A percentile compares a stretch with the other conserved stretches of the same genome.
Conservation (phyloP, 2,797 vertebrate genomes). For the Sphenopsis melanotis region DNA sequence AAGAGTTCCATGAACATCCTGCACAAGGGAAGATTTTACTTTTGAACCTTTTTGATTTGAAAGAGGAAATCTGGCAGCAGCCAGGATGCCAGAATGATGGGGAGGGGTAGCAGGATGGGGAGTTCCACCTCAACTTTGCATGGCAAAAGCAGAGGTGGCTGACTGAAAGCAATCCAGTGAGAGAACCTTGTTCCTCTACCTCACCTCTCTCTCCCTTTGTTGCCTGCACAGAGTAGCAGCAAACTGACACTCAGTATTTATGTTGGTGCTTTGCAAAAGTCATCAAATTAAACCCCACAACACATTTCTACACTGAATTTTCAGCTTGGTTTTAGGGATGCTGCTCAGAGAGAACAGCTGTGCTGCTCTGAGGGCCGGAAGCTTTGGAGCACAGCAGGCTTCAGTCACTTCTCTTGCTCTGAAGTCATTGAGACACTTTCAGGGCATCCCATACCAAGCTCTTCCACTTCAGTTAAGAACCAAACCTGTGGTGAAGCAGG, state of each 20-base stretch:
- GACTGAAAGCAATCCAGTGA: not conserved
- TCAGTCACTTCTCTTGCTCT: not conserved
- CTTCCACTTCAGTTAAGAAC: not conserved
- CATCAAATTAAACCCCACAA: not conserved
- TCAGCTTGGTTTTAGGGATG: not conserved
- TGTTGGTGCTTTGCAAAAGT: not conserved
- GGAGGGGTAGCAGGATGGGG: not conserved
- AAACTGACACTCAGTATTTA: not conserved
- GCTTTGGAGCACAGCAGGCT: not conserved
- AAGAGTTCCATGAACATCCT: not conserved
- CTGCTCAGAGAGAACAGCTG: not conserved
- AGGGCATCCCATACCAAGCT: not conserved
- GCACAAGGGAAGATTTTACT: not conserved
- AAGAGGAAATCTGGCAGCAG: not conserved
- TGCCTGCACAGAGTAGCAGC: not conserved
- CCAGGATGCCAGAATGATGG: not conserved
- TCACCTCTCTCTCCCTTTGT: not conserved
- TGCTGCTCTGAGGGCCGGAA: not conserved
- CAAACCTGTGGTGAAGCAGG: not conserved
- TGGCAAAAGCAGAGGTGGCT: conserved; percentile 9
- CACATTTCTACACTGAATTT: not conserved
- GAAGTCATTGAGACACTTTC: not conserved
- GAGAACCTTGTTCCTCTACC: not conserved
- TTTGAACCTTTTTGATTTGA: not conserved
- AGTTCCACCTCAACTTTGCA: not conserved